Base-by-base conservation (phyloP, 2,888 invertebrate genomes). In the Pseudolycoriella hygida region DNA sequence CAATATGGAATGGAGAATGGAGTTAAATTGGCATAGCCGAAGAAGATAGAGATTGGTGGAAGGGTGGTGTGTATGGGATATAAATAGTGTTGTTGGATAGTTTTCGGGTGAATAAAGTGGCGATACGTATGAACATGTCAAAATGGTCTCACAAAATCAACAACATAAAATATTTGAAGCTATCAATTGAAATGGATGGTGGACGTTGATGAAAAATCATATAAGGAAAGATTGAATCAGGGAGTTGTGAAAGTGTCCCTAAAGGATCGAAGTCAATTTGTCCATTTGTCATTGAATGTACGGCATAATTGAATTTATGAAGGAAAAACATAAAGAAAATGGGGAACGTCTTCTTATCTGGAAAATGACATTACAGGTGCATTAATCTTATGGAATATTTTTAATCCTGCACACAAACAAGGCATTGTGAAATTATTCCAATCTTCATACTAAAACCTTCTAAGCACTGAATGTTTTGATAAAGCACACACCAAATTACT, bases 221-320 rank as follows among this genome's bases (percentile, higher is more conserved):
- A 6, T 25, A 25, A 8, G 25, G 25, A 25, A 25, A 25, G 25
- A 25, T 25, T 6, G 25, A 25, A 8, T 8, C 25, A 25, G 25
- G 25, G 25, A 25, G 25, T 25, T 25, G 8, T 25, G 25, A 25
- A 25, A n/a, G n/a, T 25, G 34, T 43, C 39, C 44, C 44, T 30
- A 10, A 44, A 44, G 44, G 44, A 44, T 44, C 44, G 20, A 44
- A 44, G 37, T 44, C 44, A 39, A 44, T 44, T 44, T 44, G 39
- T 44, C 30, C n/a, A n/a, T n/a, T 14, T 25, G 38, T 44, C 39
- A 39, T 25, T 25, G 25, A 6, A 6, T 25, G 8, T 25, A 25
- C 25, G 25, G 5, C 5, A 25, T 6, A 25, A 25, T 25, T 25
- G 25, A 25, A 25, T 25, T 25, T 25, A 25, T 25, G 5, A 25